A percentile compares a stretch with the other conserved stretches of the same genome.
Conservation (phyloP, 2,888 invertebrate species). For the Mermis nigrescens region DNA sequence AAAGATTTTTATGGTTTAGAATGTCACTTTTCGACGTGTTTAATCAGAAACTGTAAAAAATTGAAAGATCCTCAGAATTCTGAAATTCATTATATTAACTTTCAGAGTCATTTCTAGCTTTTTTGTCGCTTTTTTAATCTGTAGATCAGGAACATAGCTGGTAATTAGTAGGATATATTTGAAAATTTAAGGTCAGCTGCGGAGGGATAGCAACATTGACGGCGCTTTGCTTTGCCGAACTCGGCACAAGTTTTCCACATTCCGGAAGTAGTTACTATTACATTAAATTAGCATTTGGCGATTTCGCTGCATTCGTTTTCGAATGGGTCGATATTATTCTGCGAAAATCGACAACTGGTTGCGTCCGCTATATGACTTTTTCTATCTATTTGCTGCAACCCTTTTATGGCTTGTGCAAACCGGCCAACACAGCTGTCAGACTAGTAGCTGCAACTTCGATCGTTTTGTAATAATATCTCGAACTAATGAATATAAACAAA, state of each 20-base stretch:
- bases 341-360: constrained; percentile 1
- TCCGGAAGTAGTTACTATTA: constrained; percentile 8
- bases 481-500: too few relatives aligned
- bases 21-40: too few relatives aligned
- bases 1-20: too few relatives aligned
- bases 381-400: constrained; percentile 8
- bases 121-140: too few relatives aligned
- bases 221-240: constrained; percentile 5
- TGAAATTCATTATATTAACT: too few relatives aligned
- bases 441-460: not conserved
- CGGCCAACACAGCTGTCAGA: not conserved
- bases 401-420: not conserved
- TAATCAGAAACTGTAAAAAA: too few relatives aligned
- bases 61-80: too few relatives aligned
- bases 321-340: constrained; percentile 9
- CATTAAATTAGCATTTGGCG: constrained; percentile 4
- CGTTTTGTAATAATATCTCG: too few relatives aligned
- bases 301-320: constrained; percentile 7
- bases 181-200: too few relatives aligned
- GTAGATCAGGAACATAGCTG: too few relatives aligned
- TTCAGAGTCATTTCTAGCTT: too few relatives aligned
- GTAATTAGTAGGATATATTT: too few relatives aligned
- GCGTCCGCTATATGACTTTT: constrained; percentile 3
- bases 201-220: constrained; percentile 50
- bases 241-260: constrained; percentile 5